A percentile compares a stretch with the other conserved stretches of the same genome.
Conservation (phyloP, 2,888 invertebrate genomes). For the Theretra japonica region DNA sequence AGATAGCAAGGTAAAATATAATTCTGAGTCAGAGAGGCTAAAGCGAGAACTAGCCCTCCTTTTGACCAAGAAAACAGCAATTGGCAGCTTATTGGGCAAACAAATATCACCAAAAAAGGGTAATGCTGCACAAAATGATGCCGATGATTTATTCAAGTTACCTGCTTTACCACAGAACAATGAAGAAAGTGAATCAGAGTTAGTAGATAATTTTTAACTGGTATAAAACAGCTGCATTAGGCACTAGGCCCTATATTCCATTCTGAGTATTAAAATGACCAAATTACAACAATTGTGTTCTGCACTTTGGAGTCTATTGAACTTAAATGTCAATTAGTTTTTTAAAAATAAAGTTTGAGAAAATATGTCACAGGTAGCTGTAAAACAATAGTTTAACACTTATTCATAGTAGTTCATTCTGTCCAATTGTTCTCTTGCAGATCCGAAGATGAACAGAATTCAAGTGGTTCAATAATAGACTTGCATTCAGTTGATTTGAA, state of each 20-base stretch:
- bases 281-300: too few species aligned
- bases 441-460: constrained; percentile 73
- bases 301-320: too few species aligned
- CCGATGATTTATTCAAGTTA: constrained; percentile 88
- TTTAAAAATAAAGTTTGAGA: too few species aligned
- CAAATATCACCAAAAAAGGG: constrained; percentile 79
- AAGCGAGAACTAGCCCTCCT: constrained; percentile 90
- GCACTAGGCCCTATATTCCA: background rate
- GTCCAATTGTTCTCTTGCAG: constrained; percentile 49
- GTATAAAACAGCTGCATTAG: background rate
- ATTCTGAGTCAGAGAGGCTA: constrained; percentile 89
- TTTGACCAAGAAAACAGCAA: constrained; percentile 90
- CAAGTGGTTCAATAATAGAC: constrained; percentile 81
- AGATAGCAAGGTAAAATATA: constrained; percentile 88
- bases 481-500: constrained; percentile 92
- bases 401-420: background rate
- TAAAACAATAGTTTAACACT: too few species aligned
- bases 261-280: background rate
- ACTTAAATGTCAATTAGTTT: too few species aligned
- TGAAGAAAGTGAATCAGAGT: constrained; percentile 78
- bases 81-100: constrained; percentile 87
- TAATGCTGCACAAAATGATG: constrained; percentile 48
- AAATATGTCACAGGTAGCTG: too few species aligned
- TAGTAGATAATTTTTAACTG: constrained; percentile 49
- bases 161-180: constrained; percentile 77